These are phyloP conservation scores for Cephus nigrinus DNA, from an alignment of 2,888 invertebrate genomes.

Conservation along the genomic window DNA sequence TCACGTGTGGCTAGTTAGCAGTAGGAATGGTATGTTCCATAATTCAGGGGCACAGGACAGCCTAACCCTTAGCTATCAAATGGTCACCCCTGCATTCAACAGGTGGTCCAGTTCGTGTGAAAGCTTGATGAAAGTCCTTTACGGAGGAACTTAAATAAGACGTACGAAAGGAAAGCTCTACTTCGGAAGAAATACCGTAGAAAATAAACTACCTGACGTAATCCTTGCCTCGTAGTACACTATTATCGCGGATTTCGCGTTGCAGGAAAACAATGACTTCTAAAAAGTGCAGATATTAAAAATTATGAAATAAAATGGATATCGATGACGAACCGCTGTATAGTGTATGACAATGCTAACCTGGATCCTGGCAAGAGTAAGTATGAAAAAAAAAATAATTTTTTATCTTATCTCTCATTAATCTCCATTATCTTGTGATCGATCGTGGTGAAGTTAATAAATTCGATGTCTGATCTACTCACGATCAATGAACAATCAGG, in stretches of 20 bases:
- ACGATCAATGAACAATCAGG: conserved; percentile 8
- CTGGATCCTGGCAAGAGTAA: not conserved
- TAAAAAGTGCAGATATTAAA: not conserved
- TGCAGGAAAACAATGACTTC: not conserved
- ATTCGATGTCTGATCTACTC: not conserved
- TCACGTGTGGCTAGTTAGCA: conserved; percentile 17
- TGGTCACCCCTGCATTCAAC: conserved; percentile 50
- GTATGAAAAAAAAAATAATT: not conserved
- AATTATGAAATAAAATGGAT: not conserved
- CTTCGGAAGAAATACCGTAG: not conserved
- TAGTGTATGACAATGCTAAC: not conserved
- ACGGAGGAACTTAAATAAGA: not conserved
- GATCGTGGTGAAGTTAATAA: not conserved
- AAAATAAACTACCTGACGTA: not conserved
- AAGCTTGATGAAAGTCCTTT: conserved; percentile 49
- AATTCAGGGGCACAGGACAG: conserved; percentile 42
- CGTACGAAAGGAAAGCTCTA: not conserved
- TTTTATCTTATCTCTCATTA: not conserved
- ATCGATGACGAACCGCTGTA: not conserved
- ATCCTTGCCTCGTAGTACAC: not conserved
- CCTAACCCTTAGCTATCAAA: conserved; percentile 40
- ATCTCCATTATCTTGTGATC: not conserved
- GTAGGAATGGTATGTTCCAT: conserved; percentile 43
- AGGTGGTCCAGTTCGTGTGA: conserved; percentile 47
- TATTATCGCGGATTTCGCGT: not conserved